Conservation (phyloP, 2,797 vertebrate genomes). For the Hybognathus amarus region DNA sequence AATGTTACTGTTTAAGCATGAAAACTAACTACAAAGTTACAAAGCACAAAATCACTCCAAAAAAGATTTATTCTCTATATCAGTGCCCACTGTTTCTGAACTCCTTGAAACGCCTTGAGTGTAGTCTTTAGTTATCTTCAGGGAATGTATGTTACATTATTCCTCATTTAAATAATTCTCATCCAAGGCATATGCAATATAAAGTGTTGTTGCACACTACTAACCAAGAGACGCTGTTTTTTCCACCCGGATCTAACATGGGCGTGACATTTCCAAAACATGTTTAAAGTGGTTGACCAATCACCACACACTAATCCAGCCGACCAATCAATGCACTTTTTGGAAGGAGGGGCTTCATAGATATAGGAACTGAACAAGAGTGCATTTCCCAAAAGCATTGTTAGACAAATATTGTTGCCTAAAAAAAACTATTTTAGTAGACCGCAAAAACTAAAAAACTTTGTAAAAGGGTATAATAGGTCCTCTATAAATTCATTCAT, state of each 20-base stretch:
- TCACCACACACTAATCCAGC: neutral
- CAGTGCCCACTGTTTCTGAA: neutral
- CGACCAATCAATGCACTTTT: neutral
- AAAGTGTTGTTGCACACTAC: neutral
- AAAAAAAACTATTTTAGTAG: too few relatives aligned
- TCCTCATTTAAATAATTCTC: neutral
- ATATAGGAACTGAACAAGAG: too few relatives aligned
- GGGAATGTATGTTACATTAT: neutral
- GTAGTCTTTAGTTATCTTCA: neutral
- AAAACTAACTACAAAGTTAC: neutral
- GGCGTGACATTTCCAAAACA: neutral
- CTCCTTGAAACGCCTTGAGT: neutral
- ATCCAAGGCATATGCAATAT: neutral
- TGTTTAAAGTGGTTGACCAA: neutral
- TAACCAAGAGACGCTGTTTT: neutral
- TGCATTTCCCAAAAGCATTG: too few relatives aligned
- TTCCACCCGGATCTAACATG: neutral
- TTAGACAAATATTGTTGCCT: too few relatives aligned
- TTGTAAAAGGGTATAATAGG: too few relatives aligned
- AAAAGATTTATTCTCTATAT: neutral
- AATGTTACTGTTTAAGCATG: neutral
- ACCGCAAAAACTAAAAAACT: too few relatives aligned
- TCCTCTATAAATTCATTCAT: too few relatives aligned
- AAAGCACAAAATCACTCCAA: neutral
- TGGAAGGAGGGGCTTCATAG: too few relatives aligned